Evolutionary conservation across 2,113 vertebrate genomes (phyloP).

Genomic region (Erythrocebus patas): DNA sequence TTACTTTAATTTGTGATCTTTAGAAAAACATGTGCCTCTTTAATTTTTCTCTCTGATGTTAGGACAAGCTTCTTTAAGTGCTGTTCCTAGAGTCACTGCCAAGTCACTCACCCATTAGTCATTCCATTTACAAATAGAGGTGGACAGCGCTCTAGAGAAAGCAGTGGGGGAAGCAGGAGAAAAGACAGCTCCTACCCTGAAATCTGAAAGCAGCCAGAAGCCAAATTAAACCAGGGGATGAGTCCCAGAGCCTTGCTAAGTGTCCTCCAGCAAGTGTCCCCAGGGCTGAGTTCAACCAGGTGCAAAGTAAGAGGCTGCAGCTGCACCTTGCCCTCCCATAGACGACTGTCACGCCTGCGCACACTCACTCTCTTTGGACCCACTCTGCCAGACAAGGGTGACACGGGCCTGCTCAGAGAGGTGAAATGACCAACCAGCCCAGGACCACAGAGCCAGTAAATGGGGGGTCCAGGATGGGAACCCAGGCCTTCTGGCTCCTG

Average conservation of each 20-base stretch:
- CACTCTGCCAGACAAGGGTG: neutral
- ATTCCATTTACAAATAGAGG: neutral
- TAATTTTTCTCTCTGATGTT: conserved; percentile 22
- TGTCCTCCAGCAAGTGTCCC: neutral
- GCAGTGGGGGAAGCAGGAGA: neutral
- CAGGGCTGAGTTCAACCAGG: neutral
- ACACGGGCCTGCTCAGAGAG: neutral
- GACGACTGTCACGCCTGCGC: accelerated
- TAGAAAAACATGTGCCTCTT: neutral
- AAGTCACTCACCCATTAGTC: neutral
- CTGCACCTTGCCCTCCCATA: neutral
- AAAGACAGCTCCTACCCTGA: neutral
- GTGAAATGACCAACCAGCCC: neutral
- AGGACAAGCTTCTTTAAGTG: neutral
- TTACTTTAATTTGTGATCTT: conserved; percentile 7
- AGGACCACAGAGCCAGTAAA: neutral
- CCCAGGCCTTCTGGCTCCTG: neutral
- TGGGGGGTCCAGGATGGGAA: neutral
- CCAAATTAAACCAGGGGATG: neutral
- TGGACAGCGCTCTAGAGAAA: neutral
- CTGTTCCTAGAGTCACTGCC: neutral
- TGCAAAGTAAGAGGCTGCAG: neutral
- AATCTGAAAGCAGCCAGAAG: neutral
- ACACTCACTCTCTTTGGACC: neutral
- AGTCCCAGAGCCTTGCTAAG: neutral